phyloP scores from a whole-genome alignment of 2,797 vertebrate genomes.

The Chiropotes sagulatus region DNA sequence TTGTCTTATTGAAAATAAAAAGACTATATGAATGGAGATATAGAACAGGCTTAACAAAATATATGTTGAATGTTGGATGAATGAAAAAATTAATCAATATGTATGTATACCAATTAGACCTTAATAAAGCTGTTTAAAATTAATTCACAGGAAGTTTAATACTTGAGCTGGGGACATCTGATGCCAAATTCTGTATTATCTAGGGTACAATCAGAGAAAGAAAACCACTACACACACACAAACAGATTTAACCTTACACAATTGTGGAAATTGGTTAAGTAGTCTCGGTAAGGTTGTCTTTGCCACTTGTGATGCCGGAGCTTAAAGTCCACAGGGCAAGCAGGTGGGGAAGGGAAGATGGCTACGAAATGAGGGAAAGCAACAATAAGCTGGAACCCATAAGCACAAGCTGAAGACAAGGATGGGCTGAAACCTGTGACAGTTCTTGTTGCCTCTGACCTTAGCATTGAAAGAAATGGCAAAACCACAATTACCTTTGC shows the following conservation, averaged over 20 bases:
- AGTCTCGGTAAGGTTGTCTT: conserved; percentile 16
- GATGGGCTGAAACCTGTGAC: not conserved
- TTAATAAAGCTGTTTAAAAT: conserved; percentile 12
- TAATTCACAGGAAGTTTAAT: conserved; percentile 24
- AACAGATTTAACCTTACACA: not conserved
- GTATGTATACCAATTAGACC: not conserved
- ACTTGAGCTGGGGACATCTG: not conserved
- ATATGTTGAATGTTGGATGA: not conserved
- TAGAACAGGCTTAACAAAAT: not conserved
- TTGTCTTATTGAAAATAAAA: conserved; percentile 19
- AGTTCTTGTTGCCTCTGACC: not conserved
- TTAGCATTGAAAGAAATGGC: not conserved
- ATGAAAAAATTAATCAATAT: conserved; percentile 5
- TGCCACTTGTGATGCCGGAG: not conserved
- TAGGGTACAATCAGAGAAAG: not conserved
- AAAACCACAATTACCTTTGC: not conserved
- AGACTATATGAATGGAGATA: not conserved
- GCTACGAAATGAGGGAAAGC: not conserved
- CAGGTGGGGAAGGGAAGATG: not conserved
- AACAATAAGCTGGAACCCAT: not conserved
- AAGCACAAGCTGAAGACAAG: not conserved
- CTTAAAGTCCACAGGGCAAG: not conserved
- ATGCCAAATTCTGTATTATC: conserved; percentile 16
- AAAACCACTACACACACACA: not conserved
- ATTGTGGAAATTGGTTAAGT: conserved; percentile 22